A percentile compares a stretch with the other conserved stretches of the same genome.
Evolutionary conservation across 2,797 vertebrate genomes (phyloP).

Genomic region (Periophthalmus magnuspinnatus): DNA sequence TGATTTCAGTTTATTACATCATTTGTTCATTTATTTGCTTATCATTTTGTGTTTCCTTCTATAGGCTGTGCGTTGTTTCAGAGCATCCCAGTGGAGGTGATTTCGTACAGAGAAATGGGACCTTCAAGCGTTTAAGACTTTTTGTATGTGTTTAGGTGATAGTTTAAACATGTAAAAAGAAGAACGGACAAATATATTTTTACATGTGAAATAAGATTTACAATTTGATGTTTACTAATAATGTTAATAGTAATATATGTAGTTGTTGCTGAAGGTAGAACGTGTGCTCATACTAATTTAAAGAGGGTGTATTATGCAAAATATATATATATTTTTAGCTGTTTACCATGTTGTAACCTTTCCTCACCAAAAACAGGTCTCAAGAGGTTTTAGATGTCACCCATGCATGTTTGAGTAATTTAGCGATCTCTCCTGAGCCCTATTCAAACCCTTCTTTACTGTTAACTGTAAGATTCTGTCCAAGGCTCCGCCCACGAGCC

Average conservation of each 20-base stretch:
- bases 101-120: slow-evolving; percentile 84
- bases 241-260: neutral
- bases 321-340: too few relatives aligned
- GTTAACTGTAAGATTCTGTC: too few relatives aligned
- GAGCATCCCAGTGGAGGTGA: slow-evolving; percentile 94
- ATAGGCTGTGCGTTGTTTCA: slow-evolving; percentile 99
- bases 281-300: too few relatives aligned
- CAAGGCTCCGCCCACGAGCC: too few relatives aligned
- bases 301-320: too few relatives aligned
- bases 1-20: slow-evolving; percentile 25
- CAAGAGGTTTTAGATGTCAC: too few relatives aligned
- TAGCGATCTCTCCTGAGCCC: too few relatives aligned
- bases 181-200: slow-evolving; percentile 8
- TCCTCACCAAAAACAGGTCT: too few relatives aligned
- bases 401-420: too few relatives aligned
- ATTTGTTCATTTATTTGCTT: slow-evolving; percentile 43
- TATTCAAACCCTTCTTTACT: too few relatives aligned
- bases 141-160: slow-evolving; percentile 7
- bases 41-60: slow-evolving; percentile 84
- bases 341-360: too few relatives aligned
- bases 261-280: too few relatives aligned
- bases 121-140: slow-evolving; percentile 45
- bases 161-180: slow-evolving; percentile 15
- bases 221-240: neutral
- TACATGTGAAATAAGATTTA: neutral